Percentiles rank a stretch among this genome's conserved stretches.
Conservation (phyloP, 2,797 vertebrate species). For the Xiphophorus birchmanni region DNA sequence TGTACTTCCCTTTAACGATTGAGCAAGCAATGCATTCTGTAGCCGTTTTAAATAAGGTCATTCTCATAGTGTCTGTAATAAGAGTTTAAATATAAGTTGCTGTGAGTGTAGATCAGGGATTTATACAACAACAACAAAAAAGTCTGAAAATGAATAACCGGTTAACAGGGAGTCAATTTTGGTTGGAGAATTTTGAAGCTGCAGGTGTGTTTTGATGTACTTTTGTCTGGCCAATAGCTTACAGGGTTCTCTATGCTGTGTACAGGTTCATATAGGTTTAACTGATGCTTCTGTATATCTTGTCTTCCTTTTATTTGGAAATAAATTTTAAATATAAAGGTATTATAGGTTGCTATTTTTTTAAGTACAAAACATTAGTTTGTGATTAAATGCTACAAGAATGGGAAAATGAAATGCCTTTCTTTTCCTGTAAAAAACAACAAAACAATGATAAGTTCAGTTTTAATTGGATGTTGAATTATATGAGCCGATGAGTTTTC, state of each 20-base stretch:
- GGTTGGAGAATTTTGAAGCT: slow-evolving; percentile 68
- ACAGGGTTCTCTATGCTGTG: slow-evolving; percentile 82
- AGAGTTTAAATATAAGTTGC: slow-evolving; percentile 61
- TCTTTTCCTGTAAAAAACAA: slow-evolving; percentile 65
- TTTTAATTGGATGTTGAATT: slow-evolving; percentile 78
- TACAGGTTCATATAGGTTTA: slow-evolving; percentile 85
- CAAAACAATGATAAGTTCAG: slow-evolving; percentile 41
- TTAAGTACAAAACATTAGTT: slow-evolving; percentile 81
- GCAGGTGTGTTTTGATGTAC: slow-evolving; percentile 66
- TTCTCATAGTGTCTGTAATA: slow-evolving; percentile 55
- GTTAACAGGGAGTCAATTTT: slow-evolving; percentile 76
- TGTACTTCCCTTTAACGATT: slow-evolving; percentile 76
- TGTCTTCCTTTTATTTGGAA: slow-evolving; percentile 87
- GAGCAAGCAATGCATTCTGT: slow-evolving; percentile 73
- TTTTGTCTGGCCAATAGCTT: slow-evolving; percentile 81
- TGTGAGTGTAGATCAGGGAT: slow-evolving; percentile 75
- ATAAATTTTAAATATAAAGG: slow-evolving; percentile 90
- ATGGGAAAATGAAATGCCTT: slow-evolving; percentile 66
- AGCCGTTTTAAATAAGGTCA: slow-evolving; percentile 68
- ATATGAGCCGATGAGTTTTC: slow-evolving; percentile 73
- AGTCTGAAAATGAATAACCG: slow-evolving; percentile 58
- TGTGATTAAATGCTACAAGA: slow-evolving; percentile 78
- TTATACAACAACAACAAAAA: slow-evolving; percentile 49
- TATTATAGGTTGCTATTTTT: slow-evolving; percentile 92
- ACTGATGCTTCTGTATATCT: slow-evolving; percentile 90